These are phyloP conservation scores for Collichthys lucidus DNA, from an alignment of 2,113 vertebrate species.

Conservation along the genomic window DNA sequence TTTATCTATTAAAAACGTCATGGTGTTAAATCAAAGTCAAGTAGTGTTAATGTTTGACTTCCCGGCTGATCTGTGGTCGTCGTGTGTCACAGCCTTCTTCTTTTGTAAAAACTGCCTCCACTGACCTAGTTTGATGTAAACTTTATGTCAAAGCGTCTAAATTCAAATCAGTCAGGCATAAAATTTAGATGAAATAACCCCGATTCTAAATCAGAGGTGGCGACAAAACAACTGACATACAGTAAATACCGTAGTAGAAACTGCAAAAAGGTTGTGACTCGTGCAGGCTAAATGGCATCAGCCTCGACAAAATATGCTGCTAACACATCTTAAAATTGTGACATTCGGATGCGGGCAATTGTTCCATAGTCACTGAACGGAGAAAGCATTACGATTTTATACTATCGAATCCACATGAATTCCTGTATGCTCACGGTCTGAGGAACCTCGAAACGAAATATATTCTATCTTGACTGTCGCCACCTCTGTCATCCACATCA, in stretches of 20 bases:
- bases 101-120: too few species aligned
- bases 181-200: background rate
- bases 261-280: background rate
- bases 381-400: background rate
- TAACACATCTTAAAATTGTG: background rate
- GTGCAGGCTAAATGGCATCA: background rate
- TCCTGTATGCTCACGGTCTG: background rate
- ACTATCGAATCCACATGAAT: background rate
- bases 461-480: background rate
- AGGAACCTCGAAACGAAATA: slow-evolving; percentile 23
- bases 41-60: too few species aligned
- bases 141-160: background rate
- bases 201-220: background rate
- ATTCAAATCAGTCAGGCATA: background rate
- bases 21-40: too few species aligned
- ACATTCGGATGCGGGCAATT: background rate
- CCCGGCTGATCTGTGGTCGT: too few species aligned
- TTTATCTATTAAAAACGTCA: too few species aligned
- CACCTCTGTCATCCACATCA: background rate
- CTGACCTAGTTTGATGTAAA: too few species aligned
- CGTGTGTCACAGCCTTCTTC: too few species aligned
- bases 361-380: background rate
- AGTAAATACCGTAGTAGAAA: background rate
- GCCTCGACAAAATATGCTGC: background rate
- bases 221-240: background rate